Evolutionary conservation across 2,797 vertebrate species (phyloP), one percentile per base, ranked within the genome.

Genomic region (Chiroxiphia lanceolata): DNA sequence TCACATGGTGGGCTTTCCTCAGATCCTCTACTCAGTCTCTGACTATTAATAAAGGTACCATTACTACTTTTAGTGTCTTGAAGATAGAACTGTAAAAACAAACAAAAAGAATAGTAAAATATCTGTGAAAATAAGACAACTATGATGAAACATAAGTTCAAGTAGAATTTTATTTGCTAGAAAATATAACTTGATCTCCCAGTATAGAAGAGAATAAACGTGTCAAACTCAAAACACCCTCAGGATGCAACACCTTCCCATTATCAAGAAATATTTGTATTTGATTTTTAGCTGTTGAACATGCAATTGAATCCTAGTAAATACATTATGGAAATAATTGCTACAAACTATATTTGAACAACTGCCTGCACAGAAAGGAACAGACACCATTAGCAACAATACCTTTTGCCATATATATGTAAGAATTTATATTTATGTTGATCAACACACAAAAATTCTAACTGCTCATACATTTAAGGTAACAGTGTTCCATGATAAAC

Each of bases 41-140:
- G 99, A 98, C 99, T 99, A 98, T 99, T 99, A 98, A 99, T 99
- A 98, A 99, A 99, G 80, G 99, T 99, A 97, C 99, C 99, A 93
- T 99, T 99, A 98, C 99, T 99, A 98, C 99, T 99, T 97, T 99
- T 99, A 97, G 99, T 99, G 98, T 99, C 99, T 98, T 99, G 99
- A 96, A 99, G 98, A 98, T 99, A 99, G 97, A 99, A 99, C 99
- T 99, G 97, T 47, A 97, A 95, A 94, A 89, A 94, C 33, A 96
- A 95, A 75, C 15, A 79, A 67, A 72, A 87, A 26, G 3, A 64
- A 23, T 3, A 70, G 29, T 92, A 86, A 77, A 42, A 8, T 22
- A 76, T 22, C 34, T 50, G 31, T 13, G 65, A 69, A 72, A 79
- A 27, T 14, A 86, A n/a, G 47, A 27, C 51, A 89, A 72, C 26